A percentile compares a stretch with the other conserved stretches of the same genome.
Conservation (phyloP, 2,888 invertebrate species). For the Eurois occulta region DNA sequence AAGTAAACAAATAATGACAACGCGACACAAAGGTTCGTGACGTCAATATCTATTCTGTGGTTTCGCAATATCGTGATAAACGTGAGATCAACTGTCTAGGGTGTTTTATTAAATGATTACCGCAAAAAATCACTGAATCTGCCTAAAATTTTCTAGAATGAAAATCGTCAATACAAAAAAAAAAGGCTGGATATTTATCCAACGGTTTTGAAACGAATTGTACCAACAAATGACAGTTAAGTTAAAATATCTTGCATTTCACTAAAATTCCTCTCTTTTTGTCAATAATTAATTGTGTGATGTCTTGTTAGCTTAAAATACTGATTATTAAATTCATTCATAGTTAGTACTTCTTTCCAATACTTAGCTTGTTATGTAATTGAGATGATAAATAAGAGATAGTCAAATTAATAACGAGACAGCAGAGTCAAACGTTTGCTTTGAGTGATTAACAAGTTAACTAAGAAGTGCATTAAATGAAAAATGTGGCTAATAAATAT, state of each 20-base stretch:
- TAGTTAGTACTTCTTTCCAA: constrained; percentile 47
- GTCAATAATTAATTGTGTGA: constrained; percentile 51
- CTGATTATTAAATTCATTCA: constrained; percentile 44
- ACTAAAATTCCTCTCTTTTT: constrained; percentile 58
- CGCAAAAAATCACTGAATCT: constrained; percentile 7
- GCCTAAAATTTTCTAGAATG: constrained; percentile 29
- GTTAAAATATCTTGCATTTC: constrained; percentile 49
- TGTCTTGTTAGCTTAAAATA: constrained; percentile 52
- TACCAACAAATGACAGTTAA: constrained; percentile 22
- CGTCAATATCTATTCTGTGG: constrained; percentile 71
- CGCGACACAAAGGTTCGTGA: constrained; percentile 68
- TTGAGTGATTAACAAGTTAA: constrained; percentile 43
- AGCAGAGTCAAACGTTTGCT: constrained; percentile 34
- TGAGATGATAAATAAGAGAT: constrained; percentile 57
- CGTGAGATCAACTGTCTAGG: constrained; percentile 54
- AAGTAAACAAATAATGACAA: constrained; percentile 66
- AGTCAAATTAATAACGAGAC: constrained; percentile 50
- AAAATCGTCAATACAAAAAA: constrained; percentile 6
- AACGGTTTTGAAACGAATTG: constrained; percentile 41
- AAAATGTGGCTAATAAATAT: constrained; percentile 60
- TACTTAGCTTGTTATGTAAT: constrained; percentile 57
- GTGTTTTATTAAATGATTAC: constrained; percentile 26
- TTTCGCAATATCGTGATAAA: constrained; percentile 64
- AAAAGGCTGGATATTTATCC: constrained; percentile 21
- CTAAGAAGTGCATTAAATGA: constrained; percentile 51